Evolutionary conservation across 1,140 invertebrate species (phyloP), one percentile per base, ranked within the genome.

Genomic region (Dufourea novaeangliae): DNA sequence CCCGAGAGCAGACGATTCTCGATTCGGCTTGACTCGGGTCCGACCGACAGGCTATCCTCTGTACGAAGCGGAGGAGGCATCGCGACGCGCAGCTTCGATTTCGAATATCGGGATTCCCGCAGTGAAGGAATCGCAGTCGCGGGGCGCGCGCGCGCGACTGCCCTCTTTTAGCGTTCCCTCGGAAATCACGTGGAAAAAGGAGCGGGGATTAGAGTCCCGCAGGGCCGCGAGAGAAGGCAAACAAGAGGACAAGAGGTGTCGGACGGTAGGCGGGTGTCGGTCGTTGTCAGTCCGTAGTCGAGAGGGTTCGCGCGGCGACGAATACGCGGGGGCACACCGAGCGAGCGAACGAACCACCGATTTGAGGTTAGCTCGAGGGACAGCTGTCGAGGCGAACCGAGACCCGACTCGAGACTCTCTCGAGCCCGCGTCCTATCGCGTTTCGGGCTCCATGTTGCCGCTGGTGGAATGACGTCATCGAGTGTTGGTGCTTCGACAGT

Each of bases 381-480:
- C 54, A 68, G 22, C 34, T 37, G 34, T 82, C 20, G 52, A 8
- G 54, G n/a, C 78, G 63, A 59, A 54, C 44, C 41, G 46, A 50
- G 32, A 37, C 22, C 41, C 20, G 20, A 54, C 62, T 67, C 46
- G 66, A 68, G 41, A n/a, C n/a, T 17, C 8, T 66, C 63, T 46
- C 64, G 73, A 68, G 64, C 73, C 64, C 64, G 73, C 73, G 73
- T 76, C 73, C 73, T 76, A 76, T 76, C 73, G 74, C 67, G 67
- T 77, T 77, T 77, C 57, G 62, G 81, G 80, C 76, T 84, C 75
- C 76, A 81, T 78, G 75, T 86, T 83, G 74, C 77, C 77, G 82
- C 68, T 85, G 74, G 76, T 78, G 84, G 79, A 77, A 83, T 86
- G 85, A 87, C 85, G 85, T 87, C 85, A 87, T 90, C 82, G 86